Evolutionary conservation across 2,888 invertebrate species (phyloP).

Genomic region (Lacanobia oleracea): DNA sequence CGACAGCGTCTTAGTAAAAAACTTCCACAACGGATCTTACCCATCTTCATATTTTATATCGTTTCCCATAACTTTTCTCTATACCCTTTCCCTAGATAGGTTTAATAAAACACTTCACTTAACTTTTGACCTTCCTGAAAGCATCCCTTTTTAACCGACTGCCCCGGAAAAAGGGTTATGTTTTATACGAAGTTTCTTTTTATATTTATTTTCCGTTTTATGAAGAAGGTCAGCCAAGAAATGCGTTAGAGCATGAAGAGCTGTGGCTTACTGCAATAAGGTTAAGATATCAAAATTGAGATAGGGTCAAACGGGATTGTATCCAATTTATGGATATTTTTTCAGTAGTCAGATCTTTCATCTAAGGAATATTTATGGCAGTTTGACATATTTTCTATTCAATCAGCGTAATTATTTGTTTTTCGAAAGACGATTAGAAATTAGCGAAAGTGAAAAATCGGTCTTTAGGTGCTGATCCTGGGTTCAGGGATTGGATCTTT

Average conservation of each 20-base stretch:
- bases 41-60: background rate
- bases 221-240: slow-evolving; percentile 11
- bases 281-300: background rate
- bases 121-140: slow-evolving; percentile 29
- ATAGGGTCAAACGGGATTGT: background rate
- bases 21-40: no score
- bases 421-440: no score
- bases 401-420: no score
- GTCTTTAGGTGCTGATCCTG: no score
- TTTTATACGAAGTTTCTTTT: slow-evolving; percentile 20
- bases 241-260: background rate
- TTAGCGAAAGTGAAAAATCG: no score
- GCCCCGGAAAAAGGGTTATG: background rate
- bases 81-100: slow-evolving; percentile 6
- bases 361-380: no score
- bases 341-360: no score
- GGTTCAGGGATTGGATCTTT: no score
- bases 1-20: no score
- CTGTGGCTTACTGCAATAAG: background rate
- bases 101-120: slow-evolving; percentile 35
- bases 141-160: background rate
- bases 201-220: slow-evolving; percentile 36
- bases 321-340: background rate
- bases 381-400: no score
- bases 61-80: background rate